Conservation (phyloP, 2,113 vertebrate genomes). For the Epinephelus moara region DNA sequence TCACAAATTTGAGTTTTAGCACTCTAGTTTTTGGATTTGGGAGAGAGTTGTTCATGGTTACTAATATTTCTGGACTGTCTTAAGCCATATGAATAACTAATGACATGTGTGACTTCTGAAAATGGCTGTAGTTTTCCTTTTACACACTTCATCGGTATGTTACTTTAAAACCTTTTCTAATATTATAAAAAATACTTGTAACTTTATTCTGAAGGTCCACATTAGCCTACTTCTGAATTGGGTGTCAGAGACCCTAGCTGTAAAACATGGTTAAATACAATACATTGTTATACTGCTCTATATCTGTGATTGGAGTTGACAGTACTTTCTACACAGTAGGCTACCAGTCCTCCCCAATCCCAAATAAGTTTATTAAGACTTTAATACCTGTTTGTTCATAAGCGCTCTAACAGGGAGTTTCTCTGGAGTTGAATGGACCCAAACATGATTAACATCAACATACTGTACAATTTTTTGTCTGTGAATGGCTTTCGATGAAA, state of each 20-base stretch:
- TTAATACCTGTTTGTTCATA: not conserved
- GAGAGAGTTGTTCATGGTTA: no score
- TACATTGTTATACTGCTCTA: not conserved
- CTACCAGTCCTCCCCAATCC: not conserved
- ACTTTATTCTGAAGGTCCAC: not conserved
- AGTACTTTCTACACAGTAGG: not conserved
- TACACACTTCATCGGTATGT: no score
- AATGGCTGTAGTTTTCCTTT: no score
- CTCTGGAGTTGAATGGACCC: not conserved
- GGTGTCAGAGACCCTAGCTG: not conserved
- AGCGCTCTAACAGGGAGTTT: not conserved
- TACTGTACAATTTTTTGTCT: no score
- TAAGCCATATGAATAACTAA: no score
- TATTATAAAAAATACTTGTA: not conserved
- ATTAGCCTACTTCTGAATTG: not conserved
- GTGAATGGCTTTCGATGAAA: not conserved
- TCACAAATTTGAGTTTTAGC: no score
- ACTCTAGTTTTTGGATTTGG: no score
- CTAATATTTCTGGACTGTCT: no score
- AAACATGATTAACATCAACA: not conserved
- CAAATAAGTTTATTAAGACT: not conserved
- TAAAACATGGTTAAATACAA: not conserved
- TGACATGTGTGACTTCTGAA: no score
- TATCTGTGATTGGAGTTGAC: not conserved
- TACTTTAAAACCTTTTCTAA: not conserved